These are phyloP conservation scores for Harlomillsia oculata DNA, from an alignment of 1,140 invertebrate genomes.

Conservation along the genomic window DNA sequence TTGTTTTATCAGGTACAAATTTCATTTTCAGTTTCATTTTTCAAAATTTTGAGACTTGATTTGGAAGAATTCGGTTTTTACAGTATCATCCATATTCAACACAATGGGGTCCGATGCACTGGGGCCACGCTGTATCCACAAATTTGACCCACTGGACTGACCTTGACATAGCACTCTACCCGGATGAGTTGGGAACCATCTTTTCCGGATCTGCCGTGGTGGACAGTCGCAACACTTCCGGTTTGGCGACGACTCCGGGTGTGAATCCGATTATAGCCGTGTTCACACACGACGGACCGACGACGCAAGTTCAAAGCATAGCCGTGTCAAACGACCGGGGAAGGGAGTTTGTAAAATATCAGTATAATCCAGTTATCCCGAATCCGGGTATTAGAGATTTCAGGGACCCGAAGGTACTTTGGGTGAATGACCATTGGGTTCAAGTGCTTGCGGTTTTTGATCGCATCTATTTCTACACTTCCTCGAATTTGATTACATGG, in stretches of 20 bases:
- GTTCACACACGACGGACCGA: conserved; percentile 19
- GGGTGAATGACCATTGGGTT: conserved; percentile 10
- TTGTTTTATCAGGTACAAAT: conserved; percentile 13
- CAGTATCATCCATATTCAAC: conserved; percentile 8
- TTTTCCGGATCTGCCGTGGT: conserved; percentile 28
- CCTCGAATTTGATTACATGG: conserved; percentile 22
- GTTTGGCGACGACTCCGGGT: conserved; percentile 5
- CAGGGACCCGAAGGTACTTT: conserved; percentile 28
- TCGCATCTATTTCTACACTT: conserved; percentile 15
- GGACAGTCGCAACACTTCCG: conserved; percentile 18
- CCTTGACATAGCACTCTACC: conserved; percentile 19
- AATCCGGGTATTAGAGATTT: conserved; percentile 17
- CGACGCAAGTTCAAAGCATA: conserved; percentile 19
- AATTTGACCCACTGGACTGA: conserved; percentile 24
- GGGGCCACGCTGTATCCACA: conserved; percentile 22
- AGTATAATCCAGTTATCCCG: conserved; percentile 26
- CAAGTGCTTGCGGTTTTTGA: conserved; percentile 16
- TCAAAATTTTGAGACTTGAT: not conserved
- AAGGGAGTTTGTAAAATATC: conserved; percentile 14
- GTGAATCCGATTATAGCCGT: conserved; percentile 18
- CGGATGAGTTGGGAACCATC: conserved; percentile 24
- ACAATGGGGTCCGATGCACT: conserved; percentile 29
- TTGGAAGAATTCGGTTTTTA: too few species aligned
- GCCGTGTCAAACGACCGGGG: conserved; percentile 21
- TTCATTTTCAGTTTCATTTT: not conserved